Evolutionary conservation across 2,888 invertebrate species (phyloP).

Genomic region (Caenorhabditis zanzibari): DNA sequence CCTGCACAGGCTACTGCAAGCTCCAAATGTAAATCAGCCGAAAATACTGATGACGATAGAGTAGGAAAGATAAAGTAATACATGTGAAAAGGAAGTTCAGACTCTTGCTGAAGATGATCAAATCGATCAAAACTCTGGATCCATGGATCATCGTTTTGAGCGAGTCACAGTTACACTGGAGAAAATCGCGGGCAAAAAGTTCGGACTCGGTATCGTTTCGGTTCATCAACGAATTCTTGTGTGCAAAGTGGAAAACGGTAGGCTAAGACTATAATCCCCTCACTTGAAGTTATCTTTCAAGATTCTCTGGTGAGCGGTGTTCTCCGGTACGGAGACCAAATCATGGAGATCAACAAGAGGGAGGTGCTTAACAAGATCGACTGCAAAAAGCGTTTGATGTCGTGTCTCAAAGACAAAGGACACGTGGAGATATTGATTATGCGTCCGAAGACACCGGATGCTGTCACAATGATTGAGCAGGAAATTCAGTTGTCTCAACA

Average conservation of each 20-base stretch:
- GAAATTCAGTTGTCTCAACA: slow-evolving; percentile 49
- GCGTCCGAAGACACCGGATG: slow-evolving; percentile 50
- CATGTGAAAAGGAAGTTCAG: background rate
- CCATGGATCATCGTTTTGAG: slow-evolving; percentile 56
- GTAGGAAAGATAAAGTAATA: background rate
- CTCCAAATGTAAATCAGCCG: slow-evolving; percentile 33
- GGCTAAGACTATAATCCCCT: background rate
- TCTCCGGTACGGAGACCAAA: slow-evolving; percentile 57
- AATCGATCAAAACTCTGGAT: slow-evolving; percentile 55
- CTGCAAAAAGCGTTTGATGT: slow-evolving; percentile 51
- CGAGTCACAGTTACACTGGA: slow-evolving; percentile 29
- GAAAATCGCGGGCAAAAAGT: slow-evolving; percentile 40
- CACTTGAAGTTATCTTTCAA: background rate
- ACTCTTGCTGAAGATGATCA: slow-evolving; percentile 63
- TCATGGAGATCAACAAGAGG: slow-evolving; percentile 43
- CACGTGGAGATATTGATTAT: slow-evolving; percentile 12
- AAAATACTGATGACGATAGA: slow-evolving; percentile 49
- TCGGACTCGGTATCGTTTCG: slow-evolving; percentile 57
- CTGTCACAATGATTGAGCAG: slow-evolving; percentile 45
- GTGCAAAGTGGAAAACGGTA: slow-evolving; percentile 60
- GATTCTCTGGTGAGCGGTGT: slow-evolving; percentile 56
- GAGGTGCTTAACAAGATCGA: slow-evolving; percentile 39
- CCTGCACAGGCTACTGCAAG: slow-evolving; percentile 5
- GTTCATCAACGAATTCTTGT: slow-evolving; percentile 61
- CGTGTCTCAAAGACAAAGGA: slow-evolving; percentile 43